Base-by-base conservation (phyloP, 2,113 vertebrate genomes). In the Rattus rattus region DNA sequence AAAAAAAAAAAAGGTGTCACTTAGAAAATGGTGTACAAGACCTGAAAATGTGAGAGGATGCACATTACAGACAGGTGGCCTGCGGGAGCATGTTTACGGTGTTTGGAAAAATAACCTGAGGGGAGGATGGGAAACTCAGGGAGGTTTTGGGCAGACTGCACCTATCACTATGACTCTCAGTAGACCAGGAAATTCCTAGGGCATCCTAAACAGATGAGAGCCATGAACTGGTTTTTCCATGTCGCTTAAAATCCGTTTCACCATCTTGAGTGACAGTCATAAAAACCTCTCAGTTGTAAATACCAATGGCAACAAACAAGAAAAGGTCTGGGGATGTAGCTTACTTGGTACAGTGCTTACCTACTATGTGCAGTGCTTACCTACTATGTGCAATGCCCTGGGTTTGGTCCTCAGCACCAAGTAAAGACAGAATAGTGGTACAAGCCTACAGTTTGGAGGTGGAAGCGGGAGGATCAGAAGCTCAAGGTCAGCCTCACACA, bases 51-150 rank as follows among this genome's bases (percentile, higher is more conserved):
- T 10, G 67, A 33, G 19, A 56, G 20, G 59, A 39, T 14, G 3
- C 26, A 19, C 5, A 7, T 52, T 1, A 6, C 13, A 1, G 36
- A 47, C 65, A 30, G n/a, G 65, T 20, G 4, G 33, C 19, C 24
- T 59, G 20, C 33, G 24, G 52, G 63, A 56, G 3, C 26, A 24
- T 3, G 9, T 54, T 36, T 1, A 16, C 2, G 0, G 7, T 7
- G 36, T n/a, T 92, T 28, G 59, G 39, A 76, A 49, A 49, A 12
- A 11, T 54, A 11, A 26, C 10, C 10, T 52, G 26, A 36, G n/a
- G 76, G 47, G 54, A 63, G 75, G 5, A 22, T 33, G 9, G 47
- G 5, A 33, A 59, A 61, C 36, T 56, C 19, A 77, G 47, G 30
- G 47, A 77, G 80, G 19, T 30, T 0, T 22, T 22, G 16, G 20